Evolutionary conservation across 2,113 vertebrate genomes (phyloP), one percentile per base, ranked within the genome.

Genomic region (Nansenia antarctica): DNA sequence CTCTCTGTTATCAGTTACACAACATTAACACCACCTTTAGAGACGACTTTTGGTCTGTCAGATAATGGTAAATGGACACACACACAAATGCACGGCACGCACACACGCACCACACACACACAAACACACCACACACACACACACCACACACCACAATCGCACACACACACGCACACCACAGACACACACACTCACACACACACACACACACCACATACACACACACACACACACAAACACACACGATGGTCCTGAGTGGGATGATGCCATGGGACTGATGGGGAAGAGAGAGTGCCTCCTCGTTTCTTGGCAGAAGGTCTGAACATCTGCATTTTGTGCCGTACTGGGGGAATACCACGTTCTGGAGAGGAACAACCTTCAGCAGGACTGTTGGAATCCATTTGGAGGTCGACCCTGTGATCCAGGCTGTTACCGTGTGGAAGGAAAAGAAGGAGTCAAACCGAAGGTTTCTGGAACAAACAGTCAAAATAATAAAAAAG

Each of bases 301-400:
- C 57, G 72, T 80, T 82, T 62, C 80, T 85, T 82, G 83, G 83
- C 83, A 82, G 80, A 65, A 70, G 55, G 65, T 61, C 30, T 72
- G 75, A 85, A 85, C 80, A 85, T 82, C 80, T 85, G 82, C 82
- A 85, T 82, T n/a, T 80, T 69, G 76, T 61, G 77, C 59, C 78
- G 70, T 67, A 58, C 74, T 65, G 24, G 53, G 82, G 80, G 77
- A 80, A 78, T 75, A 80, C 68, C 64, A 35, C 67, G 53, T 71
- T 79, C 68, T 77, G 47, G 70, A 82, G 76, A 74, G 67, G 74
- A 81, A 42, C 62, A 70, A 71, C 72, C 79, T 76, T 49, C 66
- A 70, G 69, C 69, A 66, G 61, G 7, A 30, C 65, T 27, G 49
- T 54, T 80, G 70, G 73, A 77, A 78, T 61, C 74, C 75, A 70